Base-by-base conservation (phyloP, 2,797 vertebrate species). In the Arrhamphus sclerolepis region DNA sequence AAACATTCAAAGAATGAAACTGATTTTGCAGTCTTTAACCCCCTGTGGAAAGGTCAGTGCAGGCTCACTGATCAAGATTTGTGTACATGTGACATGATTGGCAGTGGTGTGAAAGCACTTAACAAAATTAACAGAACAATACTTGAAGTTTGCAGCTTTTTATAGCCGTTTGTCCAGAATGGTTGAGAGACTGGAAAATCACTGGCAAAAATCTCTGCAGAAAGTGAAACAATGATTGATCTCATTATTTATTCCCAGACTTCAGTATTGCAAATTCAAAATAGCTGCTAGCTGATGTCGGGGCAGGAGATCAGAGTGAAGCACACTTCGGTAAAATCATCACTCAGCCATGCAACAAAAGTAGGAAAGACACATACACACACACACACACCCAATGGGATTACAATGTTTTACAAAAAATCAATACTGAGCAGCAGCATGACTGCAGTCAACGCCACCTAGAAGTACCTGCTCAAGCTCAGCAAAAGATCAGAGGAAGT, bases 401-500 rank as follows among this genome's bases (percentile, higher is more conserved):
- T 78, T 78, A 72, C 62, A 69, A 18, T 46, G 68, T 70, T 73
- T 64, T 40, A 54, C 43, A 47, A 49, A 68, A n/a, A 83, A 70
- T 69, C 78, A 48, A 67, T 62, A 63, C 54, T 55, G 5, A 26
- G 13, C 66, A 58, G 56, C 76, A 68, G 64, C 61, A 4, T 1
- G 52, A 14, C 67, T 49, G 64, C 51, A 11, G 53, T 22, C 22
- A 14, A 49, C 6, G 41, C 47, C 59, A 49, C 62, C 74, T 71
- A 34, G 53, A 77, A 75, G 65, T 65, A 48, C 44, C 70, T 50
- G 62, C 64, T 68, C 14, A 2, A 63, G 75, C 70, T 81, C 56
- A 63, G 44, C 62, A 26, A 55, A 68, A 66, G 82, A 85, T 84
- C 74, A 81, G 57, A 79, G 62, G 65, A 69, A 62, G 72, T 74